These are phyloP conservation scores for Pocota personata DNA, from an alignment of 2,888 invertebrate genomes.

Conservation along the genomic window DNA sequence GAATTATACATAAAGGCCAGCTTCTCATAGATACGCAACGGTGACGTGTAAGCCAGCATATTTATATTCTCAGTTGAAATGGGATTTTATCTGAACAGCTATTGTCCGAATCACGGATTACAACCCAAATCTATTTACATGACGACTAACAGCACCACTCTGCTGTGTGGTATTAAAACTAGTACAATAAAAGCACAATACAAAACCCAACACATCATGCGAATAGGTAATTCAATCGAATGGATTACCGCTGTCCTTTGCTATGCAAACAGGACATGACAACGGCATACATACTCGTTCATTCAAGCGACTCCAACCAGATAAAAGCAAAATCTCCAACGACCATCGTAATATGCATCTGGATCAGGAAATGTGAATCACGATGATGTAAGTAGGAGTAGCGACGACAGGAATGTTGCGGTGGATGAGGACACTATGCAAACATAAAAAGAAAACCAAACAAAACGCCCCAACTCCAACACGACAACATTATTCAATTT, in stretches of 20 bases:
- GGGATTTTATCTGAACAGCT: background rate
- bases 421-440: background rate
- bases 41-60: background rate
- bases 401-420: background rate
- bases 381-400: slow-evolving; percentile 17
- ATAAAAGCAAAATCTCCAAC: background rate
- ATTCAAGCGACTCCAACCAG: background rate
- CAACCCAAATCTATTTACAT: slow-evolving; percentile 19
- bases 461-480: background rate
- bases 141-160: background rate
- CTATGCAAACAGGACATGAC: background rate
- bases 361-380: slow-evolving; percentile 2
- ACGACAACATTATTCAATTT: slow-evolving; percentile 58
- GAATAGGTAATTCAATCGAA: slow-evolving; percentile 40
- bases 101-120: slow-evolving; percentile 1
- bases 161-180: background rate
- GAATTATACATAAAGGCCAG: slow-evolving; percentile 16
- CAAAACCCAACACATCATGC: background rate
- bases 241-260: slow-evolving; percentile 34
- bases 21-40: background rate
- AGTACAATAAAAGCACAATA: background rate
- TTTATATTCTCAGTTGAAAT: slow-evolving; percentile 4
- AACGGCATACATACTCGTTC: background rate
- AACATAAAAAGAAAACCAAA: slow-evolving; percentile 23
- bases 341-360: slow-evolving; percentile 14